Evolutionary conservation across 2,888 invertebrate genomes (phyloP).

Genomic region (Plagodis dolabraria): DNA sequence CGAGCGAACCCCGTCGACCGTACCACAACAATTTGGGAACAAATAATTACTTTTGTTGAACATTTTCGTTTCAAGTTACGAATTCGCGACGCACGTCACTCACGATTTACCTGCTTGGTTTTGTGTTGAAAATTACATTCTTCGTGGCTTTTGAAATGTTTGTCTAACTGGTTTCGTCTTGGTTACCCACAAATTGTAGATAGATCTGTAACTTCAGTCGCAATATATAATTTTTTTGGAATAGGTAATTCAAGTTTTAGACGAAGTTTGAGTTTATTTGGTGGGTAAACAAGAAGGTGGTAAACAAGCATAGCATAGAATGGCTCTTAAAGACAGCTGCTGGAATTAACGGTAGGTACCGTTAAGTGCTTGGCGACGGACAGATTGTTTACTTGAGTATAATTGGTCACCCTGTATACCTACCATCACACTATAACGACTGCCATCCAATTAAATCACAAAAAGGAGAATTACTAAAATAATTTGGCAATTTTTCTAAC

Average conservation of each 20-base stretch:
- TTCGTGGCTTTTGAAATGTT: conserved; percentile 33
- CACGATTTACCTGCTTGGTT: conserved; percentile 40
- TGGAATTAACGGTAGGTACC: no score
- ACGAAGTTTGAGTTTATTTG: no score
- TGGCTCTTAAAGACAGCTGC: no score
- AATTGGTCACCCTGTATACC: no score
- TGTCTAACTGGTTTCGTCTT: conserved; percentile 21
- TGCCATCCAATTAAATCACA: no score
- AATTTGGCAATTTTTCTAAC: no score
- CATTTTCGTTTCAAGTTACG: conserved; percentile 48
- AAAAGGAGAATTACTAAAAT: no score
- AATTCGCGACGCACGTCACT: conserved; percentile 52
- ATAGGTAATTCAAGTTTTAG: not conserved
- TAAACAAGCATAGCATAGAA: no score
- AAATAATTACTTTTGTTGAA: conserved; percentile 68
- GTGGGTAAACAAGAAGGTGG: no score
- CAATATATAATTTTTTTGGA: not conserved
- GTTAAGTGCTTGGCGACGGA: no score
- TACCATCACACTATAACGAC: no score
- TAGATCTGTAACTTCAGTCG: not conserved
- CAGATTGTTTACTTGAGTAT: no score
- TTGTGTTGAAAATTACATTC: conserved; percentile 41
- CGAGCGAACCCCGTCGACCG: conserved; percentile 34
- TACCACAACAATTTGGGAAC: conserved; percentile 57
- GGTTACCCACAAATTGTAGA: conserved; percentile 13